phyloP scores from a whole-genome alignment of 2,888 invertebrate genomes.

The Macrophya alboannulata region DNA sequence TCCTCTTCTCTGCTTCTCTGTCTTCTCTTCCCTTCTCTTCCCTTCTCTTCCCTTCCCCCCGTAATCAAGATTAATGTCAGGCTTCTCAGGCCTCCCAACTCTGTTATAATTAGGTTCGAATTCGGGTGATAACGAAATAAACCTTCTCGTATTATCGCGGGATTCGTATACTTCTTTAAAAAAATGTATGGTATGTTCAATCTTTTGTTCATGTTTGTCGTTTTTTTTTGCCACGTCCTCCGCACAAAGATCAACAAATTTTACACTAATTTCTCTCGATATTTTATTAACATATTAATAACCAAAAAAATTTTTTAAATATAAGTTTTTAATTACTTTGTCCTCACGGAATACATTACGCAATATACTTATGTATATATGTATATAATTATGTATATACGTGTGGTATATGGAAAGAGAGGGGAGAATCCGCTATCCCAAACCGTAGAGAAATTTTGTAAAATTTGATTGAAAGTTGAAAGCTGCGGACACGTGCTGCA shows the following conservation, averaged over 20 bases:
- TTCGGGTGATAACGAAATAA: slow-evolving; percentile 30
- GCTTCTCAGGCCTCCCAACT: slow-evolving; percentile 20
- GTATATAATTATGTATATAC: neutral
- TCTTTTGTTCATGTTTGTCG: no score
- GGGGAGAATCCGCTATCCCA: neutral
- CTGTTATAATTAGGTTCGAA: slow-evolving; percentile 53
- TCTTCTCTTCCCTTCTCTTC: neutral
- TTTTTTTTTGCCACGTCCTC: no score
- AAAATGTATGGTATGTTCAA: no score
- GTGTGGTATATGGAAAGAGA: neutral
- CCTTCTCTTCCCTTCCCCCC: neutral
- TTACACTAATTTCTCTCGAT: no score
- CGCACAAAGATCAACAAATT: no score
- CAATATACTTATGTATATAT: neutral
- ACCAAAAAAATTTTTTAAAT: no score
- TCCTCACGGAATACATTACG: neutral
- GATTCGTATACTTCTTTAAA: no score
- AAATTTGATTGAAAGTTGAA: slow-evolving; percentile 61
- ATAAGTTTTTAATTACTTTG: slow-evolving; percentile 1
- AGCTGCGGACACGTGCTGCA: slow-evolving; percentile 56
- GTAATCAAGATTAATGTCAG: slow-evolving; percentile 54
- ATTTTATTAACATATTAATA: no score
- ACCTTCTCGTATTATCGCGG: neutral
- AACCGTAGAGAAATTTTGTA: slow-evolving; percentile 50
- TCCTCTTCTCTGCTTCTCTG: no score